Evolutionary conservation across 2,797 vertebrate genomes (phyloP), one percentile per base, ranked within the genome.

Genomic region (Erpetoichthys calabaricus): DNA sequence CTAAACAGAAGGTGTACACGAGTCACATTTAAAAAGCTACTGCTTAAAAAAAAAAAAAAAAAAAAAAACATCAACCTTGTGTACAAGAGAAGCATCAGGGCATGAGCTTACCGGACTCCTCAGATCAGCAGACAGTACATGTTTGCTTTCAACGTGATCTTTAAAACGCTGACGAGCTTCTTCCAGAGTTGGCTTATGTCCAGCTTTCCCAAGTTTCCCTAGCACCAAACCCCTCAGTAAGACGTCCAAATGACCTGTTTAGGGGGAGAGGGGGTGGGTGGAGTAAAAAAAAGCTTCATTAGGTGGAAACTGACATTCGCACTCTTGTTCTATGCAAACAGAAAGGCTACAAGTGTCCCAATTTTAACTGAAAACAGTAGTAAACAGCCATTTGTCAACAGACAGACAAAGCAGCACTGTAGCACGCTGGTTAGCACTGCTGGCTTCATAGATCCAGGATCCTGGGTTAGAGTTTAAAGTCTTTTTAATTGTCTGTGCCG

Each of bases 81-180:
- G 45, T 45, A 9, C 1, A 3, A 3, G 41, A 4, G 58, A 44
- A 9, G 45, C 42, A 51, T n/a, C 9, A 41, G 41, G 25, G 25
- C 25, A 25, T 25, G 50, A 41, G 41, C 88, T 67, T 79, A 99
- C 95, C 57, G 95, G 94, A 75, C 93, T 97, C 76, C 94, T 81
- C 64, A 99, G 89, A 71, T 99, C 95, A 25, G 95, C 94, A 1
- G 89, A 88, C 57, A 99, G 82, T 57, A 77, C 46, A 60, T 87
- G 85, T 57, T 90, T 97, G 44, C 90, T 92, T 56, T 97, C 94
- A 74, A 93, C 86, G 0, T 99, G 95, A 42, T 99, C 94, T 72
- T 86, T 92, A 81, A 99, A 99, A 53, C 94, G 86, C 63, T 89
- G 86, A 4, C 92, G 80, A 5, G 95, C 94, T 83, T 99, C 95